Evolutionary conservation across 2,113 vertebrate genomes (phyloP).

Genomic region (Corythornis vintsioides): DNA sequence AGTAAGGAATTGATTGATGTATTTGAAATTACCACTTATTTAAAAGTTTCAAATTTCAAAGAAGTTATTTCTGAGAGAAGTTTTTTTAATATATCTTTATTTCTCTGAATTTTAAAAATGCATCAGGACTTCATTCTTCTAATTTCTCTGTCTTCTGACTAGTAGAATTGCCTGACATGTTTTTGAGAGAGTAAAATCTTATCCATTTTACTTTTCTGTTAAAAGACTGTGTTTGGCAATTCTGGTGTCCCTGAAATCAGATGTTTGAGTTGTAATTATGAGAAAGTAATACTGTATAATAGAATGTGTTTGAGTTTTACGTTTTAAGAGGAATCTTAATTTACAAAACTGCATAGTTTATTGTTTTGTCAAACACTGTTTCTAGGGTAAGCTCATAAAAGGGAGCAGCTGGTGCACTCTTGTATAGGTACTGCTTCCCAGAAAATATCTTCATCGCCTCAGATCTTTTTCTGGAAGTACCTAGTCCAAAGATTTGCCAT

Average conservation of each 20-base stretch:
- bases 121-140: not conserved
- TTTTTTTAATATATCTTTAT: not conserved
- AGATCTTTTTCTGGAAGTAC: not conserved
- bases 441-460: not conserved
- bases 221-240: slow-evolving; percentile 22
- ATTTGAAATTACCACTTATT: not conserved
- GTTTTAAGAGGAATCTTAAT: not conserved
- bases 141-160: not conserved
- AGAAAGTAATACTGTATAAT: not conserved
- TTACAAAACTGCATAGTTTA: not conserved
- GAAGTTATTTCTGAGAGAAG: not conserved
- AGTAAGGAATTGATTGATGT: not conserved
- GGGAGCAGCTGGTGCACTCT: not conserved
- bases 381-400: not conserved
- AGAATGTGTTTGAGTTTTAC: not conserved
- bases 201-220: not conserved
- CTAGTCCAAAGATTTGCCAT: not conserved
- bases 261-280: not conserved
- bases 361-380: not conserved
- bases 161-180: slow-evolving; percentile 3
- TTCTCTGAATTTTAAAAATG: not conserved
- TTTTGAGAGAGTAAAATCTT: slow-evolving; percentile 17
- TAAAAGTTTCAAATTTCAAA: not conserved
- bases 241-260: not conserved
- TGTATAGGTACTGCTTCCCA: not conserved